These are phyloP conservation scores for Drosophila anceps DNA, from an alignment of 2,888 invertebrate species.

Conservation along the genomic window DNA sequence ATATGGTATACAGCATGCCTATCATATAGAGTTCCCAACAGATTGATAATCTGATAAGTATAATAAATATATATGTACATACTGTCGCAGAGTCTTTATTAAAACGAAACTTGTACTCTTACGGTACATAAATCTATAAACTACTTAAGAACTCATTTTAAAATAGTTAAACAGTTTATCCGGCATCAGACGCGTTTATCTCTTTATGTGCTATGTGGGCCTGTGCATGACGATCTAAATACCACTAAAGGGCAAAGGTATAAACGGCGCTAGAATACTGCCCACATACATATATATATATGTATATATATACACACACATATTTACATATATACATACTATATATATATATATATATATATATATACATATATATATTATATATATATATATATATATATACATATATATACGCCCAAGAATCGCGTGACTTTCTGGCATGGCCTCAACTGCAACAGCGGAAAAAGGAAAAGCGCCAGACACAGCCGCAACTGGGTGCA, in stretches of 20 bases:
- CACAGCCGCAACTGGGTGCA: slow-evolving; percentile 32
- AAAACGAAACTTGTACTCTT: background rate
- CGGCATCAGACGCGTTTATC: background rate
- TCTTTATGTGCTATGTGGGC: background rate
- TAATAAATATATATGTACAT: background rate
- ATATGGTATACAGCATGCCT: too few relatives aligned
- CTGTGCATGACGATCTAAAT: background rate
- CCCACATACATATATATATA: too few relatives aligned
- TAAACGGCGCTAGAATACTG: background rate
- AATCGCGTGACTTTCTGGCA: slow-evolving; percentile 69
- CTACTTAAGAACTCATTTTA: background rate
- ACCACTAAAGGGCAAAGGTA: background rate
- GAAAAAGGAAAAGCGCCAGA: slow-evolving; percentile 46
- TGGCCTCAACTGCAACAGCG: slow-evolving; percentile 4
- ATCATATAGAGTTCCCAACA: background rate
- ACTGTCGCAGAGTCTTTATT: background rate
- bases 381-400: background rate
- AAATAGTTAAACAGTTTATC: too few relatives aligned
- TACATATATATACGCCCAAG: background rate
- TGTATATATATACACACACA: background rate
- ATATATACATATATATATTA: background rate
- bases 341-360: background rate
- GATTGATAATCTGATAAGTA: background rate
- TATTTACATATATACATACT: background rate
- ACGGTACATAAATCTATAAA: background rate